Percentiles rank a stretch among this genome's conserved stretches.
phyloP scores from a whole-genome alignment of 1,140 invertebrate species.

The Drosophila tsacasi region DNA sequence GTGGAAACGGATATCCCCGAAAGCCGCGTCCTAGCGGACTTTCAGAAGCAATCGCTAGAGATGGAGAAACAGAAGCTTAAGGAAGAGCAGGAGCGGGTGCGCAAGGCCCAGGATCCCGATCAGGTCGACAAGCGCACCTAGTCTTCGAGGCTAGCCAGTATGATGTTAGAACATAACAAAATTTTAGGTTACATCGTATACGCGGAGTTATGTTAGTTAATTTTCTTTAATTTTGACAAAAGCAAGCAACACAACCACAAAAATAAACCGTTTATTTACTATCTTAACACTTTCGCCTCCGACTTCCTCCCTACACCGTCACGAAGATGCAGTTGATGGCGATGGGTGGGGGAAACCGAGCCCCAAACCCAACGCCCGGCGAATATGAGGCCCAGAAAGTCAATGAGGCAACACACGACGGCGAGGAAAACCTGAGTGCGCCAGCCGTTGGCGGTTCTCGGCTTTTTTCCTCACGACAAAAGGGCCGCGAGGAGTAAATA shows the following conservation, averaged over 20 bases:
- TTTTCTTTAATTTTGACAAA: constrained; percentile 43
- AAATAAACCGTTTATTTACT: constrained; percentile 36
- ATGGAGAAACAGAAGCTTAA: constrained; percentile 27
- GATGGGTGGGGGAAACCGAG: constrained; percentile 8
- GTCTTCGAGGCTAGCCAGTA: constrained; percentile 10
- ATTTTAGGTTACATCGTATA: constrained; percentile 49
- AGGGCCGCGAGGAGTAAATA: constrained; percentile 73
- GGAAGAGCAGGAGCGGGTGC: background rate
- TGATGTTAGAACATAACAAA: constrained; percentile 15
- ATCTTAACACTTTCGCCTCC: constrained; percentile 14
- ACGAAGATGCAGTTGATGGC: constrained; percentile 27
- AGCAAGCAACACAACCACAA: constrained; percentile 1
- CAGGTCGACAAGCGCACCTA: constrained; percentile 5
- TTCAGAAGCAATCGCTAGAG: constrained; percentile 61
- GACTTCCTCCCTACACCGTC: constrained; percentile 39
- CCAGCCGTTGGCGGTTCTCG: constrained; percentile 39
- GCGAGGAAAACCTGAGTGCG: constrained; percentile 23
- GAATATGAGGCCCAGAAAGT: constrained; percentile 72
- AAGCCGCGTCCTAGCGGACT: constrained; percentile 73
- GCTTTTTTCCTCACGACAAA: constrained; percentile 63
- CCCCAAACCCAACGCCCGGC: constrained; percentile 27
- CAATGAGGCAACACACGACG: constrained; percentile 74
- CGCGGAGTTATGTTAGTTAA: constrained; percentile 37
- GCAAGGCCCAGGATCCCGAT: background rate
- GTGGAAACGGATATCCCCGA: constrained; percentile 79